phyloP scores from a whole-genome alignment of 1,140 invertebrate species.

The Drosophila kohkoa region DNA sequence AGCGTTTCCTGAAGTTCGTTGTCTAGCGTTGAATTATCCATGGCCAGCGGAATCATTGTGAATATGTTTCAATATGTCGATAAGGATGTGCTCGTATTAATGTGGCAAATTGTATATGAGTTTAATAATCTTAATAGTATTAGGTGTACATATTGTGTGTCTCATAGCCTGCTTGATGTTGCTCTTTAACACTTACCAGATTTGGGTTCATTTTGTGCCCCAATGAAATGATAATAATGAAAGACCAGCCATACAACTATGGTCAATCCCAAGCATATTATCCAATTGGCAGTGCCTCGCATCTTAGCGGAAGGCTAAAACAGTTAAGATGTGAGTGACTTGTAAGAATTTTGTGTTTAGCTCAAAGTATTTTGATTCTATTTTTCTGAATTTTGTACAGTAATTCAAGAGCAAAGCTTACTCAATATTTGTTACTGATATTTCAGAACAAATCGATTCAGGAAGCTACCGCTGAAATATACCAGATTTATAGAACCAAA shows the following conservation, averaged over 20 bases:
- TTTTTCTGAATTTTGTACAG: slow-evolving; percentile 11
- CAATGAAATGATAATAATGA: slow-evolving; percentile 10
- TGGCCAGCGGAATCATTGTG: not conserved
- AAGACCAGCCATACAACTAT: slow-evolving; percentile 27
- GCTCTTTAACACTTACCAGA: slow-evolving; percentile 15
- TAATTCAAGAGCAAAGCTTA: not conserved
- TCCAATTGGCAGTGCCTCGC: slow-evolving; percentile 8
- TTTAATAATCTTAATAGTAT: not conserved
- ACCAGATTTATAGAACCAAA: no score
- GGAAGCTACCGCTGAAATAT: no score
- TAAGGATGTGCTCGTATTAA: slow-evolving; percentile 8
- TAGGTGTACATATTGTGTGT: no score
- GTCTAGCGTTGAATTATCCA: slow-evolving; percentile 42
- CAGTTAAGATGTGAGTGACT: not conserved
- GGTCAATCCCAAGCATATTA: slow-evolving; percentile 16
- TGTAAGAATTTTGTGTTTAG: slow-evolving; percentile 11
- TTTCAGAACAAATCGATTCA: no score
- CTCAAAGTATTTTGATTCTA: not conserved
- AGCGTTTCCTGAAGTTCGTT: slow-evolving; percentile 28
- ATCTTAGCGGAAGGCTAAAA: slow-evolving; percentile 3
- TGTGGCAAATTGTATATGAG: slow-evolving; percentile 2
- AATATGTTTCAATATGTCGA: slow-evolving; percentile 11
- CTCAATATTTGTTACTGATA: not conserved
- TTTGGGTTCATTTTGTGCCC: not conserved
- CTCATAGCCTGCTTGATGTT: slow-evolving; percentile 9